phyloP scores from a whole-genome alignment of 2,888 invertebrate species.

The Oligia fasciuncula region DNA sequence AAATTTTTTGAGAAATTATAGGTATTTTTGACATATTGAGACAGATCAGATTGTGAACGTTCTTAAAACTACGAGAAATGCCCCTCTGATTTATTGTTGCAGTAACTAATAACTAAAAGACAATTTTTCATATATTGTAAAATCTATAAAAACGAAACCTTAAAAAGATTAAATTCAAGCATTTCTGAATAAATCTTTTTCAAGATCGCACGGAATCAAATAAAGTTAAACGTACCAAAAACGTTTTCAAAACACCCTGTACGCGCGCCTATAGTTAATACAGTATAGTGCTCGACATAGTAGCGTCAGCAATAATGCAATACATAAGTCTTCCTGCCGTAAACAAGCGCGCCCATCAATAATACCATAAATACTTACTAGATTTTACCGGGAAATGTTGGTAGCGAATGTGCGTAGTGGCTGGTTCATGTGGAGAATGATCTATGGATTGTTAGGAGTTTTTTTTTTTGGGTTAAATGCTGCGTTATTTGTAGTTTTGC shows the following conservation, averaged over 20 bases:
- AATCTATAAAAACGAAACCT: not conserved
- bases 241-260: constrained; percentile 49
- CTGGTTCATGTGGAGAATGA: constrained; percentile 9
- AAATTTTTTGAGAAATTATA: too few species aligned
- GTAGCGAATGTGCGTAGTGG: constrained; percentile 18
- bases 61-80: too few species aligned
- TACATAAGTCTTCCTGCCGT: constrained; percentile 61
- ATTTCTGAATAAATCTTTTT: not conserved
- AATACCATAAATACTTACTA: constrained; percentile 55
- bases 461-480: constrained; percentile 4
- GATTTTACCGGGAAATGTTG: constrained; percentile 20
- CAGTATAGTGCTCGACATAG: constrained; percentile 52
- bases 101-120: not conserved
- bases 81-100: too few species aligned
- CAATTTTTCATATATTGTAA: not conserved
- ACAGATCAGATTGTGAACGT: too few species aligned
- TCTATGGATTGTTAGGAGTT: not conserved
- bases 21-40: too few species aligned
- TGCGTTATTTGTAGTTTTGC: not conserved
- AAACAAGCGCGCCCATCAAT: constrained; percentile 64
- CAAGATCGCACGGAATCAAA: not conserved
- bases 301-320: constrained; percentile 66
- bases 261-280: constrained; percentile 45
- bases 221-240: not conserved
- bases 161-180: not conserved